Evolutionary conservation across 2,888 invertebrate genomes (phyloP).

Genomic region (Pollenia amentaria): DNA sequence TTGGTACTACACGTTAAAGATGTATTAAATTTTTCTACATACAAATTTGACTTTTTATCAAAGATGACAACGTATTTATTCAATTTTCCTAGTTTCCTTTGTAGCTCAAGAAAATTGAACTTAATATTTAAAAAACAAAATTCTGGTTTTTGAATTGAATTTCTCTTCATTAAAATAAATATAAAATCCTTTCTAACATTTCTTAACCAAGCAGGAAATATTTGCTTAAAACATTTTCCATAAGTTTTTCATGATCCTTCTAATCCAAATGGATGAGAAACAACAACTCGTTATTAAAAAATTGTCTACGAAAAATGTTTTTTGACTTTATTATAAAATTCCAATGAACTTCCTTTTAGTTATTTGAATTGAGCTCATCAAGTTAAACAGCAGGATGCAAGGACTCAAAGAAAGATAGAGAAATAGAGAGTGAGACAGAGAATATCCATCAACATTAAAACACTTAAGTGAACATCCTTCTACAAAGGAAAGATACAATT

Average conservation of each 20-base stretch:
- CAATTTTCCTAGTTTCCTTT: too few species aligned
- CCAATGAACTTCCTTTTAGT: not conserved
- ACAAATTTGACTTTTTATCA: too few species aligned
- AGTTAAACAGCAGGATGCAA: not conserved
- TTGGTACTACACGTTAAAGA: too few species aligned
- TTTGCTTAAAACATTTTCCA: not conserved
- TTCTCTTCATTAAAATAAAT: too few species aligned
- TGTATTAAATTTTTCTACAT: too few species aligned
- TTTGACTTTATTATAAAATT: not conserved
- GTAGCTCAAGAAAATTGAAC: too few species aligned
- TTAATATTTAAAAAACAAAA: too few species aligned
- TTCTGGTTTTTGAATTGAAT: too few species aligned
- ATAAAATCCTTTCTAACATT: too few species aligned
- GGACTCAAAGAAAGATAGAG: not conserved
- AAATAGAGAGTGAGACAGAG: not conserved
- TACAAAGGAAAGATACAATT: not conserved
- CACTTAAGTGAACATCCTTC: slow-evolving; percentile 1
- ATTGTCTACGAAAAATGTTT: not conserved
- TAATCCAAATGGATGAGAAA: not conserved
- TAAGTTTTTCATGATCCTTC: not conserved
- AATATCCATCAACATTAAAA: not conserved
- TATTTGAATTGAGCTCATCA: not conserved
- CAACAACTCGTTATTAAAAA: not conserved
- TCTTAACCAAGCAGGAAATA: not conserved
- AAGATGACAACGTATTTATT: too few species aligned